Conservation (phyloP, 2,797 vertebrate species). For the Nyctalus aviator region DNA sequence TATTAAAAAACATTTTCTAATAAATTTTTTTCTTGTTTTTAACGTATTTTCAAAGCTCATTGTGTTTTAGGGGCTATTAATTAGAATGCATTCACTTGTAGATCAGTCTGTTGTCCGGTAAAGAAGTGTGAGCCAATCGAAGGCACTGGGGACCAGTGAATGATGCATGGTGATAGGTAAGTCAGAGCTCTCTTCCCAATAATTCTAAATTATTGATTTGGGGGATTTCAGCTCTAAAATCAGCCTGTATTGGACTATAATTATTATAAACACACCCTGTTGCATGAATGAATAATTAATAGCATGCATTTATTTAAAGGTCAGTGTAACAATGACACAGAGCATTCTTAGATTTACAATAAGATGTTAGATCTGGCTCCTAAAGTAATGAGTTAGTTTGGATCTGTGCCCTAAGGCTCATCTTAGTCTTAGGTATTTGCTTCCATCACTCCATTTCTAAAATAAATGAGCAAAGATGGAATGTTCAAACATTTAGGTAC, state of each 20-base stretch:
- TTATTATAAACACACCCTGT: not conserved
- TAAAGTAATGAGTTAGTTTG: not conserved
- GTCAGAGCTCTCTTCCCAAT: not conserved
- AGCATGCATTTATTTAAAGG: not conserved
- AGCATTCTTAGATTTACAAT: conserved; percentile 7
- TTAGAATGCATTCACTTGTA: not conserved
- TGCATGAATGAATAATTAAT: conserved; percentile 7
- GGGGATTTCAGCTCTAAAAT: not conserved
- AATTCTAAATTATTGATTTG: not conserved
- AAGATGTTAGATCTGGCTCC: not conserved
- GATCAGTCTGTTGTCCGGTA: not conserved
- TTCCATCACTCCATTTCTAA: conserved; percentile 13
- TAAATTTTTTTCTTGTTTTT: not conserved
- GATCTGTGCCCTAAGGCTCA: not conserved
- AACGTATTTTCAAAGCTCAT: not conserved
- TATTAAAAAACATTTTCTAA: not conserved
- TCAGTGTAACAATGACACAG: not conserved
- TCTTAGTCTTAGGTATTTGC: not conserved
- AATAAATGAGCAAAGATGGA: conserved; percentile 27
- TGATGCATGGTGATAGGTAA: not conserved
- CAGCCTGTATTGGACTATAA: not conserved
- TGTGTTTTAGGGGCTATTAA: not conserved
- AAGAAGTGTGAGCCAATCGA: not conserved
- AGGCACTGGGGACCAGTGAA: not conserved
- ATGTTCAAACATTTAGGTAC: not conserved